Conservation (phyloP, 2,888 invertebrate species). For the Hyles lineata region DNA sequence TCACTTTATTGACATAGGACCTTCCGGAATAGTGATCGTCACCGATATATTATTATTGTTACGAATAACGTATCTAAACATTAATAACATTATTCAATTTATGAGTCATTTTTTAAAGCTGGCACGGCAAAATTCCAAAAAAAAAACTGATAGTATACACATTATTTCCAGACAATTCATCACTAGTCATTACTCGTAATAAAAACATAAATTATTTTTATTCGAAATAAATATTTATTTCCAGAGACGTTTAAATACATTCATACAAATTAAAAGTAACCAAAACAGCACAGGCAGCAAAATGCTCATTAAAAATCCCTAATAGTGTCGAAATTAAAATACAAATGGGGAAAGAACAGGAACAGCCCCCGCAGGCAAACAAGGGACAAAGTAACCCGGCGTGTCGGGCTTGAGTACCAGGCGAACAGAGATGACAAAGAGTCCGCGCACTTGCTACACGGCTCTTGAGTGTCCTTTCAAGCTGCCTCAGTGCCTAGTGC, state of each 20-base stretch:
- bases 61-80: no score
- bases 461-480: conserved; percentile 67
- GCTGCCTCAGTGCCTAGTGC: conserved; percentile 37
- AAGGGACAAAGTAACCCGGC: conserved; percentile 53
- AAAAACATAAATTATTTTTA: no score
- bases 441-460: conserved; percentile 50
- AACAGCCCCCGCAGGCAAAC: conserved; percentile 47
- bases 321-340: conserved; percentile 30
- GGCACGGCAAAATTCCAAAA: no score
- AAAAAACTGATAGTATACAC: no score
- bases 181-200: no score
- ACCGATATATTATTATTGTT: no score
- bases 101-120: no score
- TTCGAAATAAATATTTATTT: no score
- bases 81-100: no score
- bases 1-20: background rate
- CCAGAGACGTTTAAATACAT: no score
- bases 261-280: background rate
- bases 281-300: background rate
- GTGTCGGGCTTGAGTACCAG: conserved; percentile 56
- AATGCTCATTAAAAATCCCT: conserved; percentile 1
- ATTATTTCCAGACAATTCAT: no score
- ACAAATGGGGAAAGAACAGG: conserved; percentile 30
- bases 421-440: conserved; percentile 66
- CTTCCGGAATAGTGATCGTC: no score